These are phyloP conservation scores for Spisula subtruncata DNA, from an alignment of 2,888 invertebrate species.

Conservation along the genomic window DNA sequence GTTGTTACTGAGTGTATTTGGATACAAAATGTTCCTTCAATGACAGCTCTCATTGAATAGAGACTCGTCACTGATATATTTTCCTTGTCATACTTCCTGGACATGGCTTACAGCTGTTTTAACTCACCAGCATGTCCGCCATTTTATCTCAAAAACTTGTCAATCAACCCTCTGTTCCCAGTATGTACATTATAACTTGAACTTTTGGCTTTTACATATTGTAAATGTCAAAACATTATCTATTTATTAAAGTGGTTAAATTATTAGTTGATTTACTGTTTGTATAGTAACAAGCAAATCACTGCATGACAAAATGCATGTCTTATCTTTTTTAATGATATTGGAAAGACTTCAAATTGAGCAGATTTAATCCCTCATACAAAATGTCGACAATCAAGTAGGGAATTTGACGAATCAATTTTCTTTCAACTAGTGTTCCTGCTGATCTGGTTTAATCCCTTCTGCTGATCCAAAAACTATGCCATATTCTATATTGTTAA, in stretches of 20 bases:
- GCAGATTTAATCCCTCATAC: conserved; percentile 8
- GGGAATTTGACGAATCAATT: not conserved
- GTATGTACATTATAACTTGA: not conserved
- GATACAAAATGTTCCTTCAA: too few relatives aligned
- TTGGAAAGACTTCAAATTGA: not conserved
- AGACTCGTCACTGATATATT: too few relatives aligned
- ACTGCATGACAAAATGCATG: not conserved
- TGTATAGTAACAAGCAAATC: not conserved
- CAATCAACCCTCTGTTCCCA: not conserved
- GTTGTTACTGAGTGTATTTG: too few relatives aligned
- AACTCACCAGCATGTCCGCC: too few relatives aligned
- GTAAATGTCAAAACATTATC: conserved; percentile 6
- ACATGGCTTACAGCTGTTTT: too few relatives aligned
- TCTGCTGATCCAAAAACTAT: conserved; percentile 3
- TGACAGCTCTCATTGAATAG: too few relatives aligned
- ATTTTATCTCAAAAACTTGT: not conserved
- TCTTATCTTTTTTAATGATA: conserved; percentile 21
- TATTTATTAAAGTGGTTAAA: conserved; percentile 9
- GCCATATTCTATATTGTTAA: conserved; percentile 37
- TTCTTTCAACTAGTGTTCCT: not conserved
- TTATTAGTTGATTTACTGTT: not conserved
- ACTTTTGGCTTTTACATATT: not conserved
- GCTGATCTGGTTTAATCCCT: conserved; percentile 29
- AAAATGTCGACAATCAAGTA: not conserved
- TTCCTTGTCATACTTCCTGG: too few relatives aligned